A percentile compares a stretch with the other conserved stretches of the same genome.
Conservation (phyloP, 2,888 invertebrate genomes). For the Melitaea athalia region DNA sequence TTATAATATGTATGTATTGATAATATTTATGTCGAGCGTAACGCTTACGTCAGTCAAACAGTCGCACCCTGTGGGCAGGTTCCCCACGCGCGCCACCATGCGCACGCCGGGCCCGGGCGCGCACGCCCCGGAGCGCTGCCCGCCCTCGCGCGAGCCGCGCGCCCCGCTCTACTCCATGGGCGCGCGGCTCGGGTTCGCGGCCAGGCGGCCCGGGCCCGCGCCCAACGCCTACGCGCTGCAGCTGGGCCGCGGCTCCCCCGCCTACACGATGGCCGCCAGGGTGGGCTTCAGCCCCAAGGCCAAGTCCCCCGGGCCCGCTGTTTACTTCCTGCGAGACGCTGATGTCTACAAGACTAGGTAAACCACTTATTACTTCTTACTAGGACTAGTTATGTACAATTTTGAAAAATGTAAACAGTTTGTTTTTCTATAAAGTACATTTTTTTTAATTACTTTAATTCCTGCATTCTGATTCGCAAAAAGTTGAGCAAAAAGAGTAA, state of each 20-base stretch:
- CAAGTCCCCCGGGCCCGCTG: conserved; percentile 79
- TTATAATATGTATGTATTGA: too few species aligned
- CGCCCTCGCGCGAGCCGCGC: conserved; percentile 74
- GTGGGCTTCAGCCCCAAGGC: conserved; percentile 59
- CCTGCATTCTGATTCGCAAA: too few species aligned
- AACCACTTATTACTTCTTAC: conserved; percentile 14
- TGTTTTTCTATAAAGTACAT: too few species aligned
- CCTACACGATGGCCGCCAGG: conserved; percentile 70
- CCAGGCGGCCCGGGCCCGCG: conserved; percentile 80
- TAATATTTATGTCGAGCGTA: too few species aligned
- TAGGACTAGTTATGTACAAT: not conserved
- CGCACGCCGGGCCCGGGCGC: conserved; percentile 85
- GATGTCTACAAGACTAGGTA: conserved; percentile 66
- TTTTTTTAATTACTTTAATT: too few species aligned
- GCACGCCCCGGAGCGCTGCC: conserved; percentile 83
- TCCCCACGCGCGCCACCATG: conserved; percentile 49
- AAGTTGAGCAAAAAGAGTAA: too few species aligned
- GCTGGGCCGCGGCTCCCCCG: conserved; percentile 72
- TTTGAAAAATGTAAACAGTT: too few species aligned
- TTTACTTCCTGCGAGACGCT: conserved; percentile 72
- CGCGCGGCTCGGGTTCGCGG: conserved; percentile 67
- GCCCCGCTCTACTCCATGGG: conserved; percentile 84
- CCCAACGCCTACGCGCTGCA: conserved; percentile 82
- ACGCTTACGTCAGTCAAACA: too few species aligned
- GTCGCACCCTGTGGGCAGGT: too few species aligned